A percentile compares a stretch with the other conserved stretches of the same genome.
phyloP scores from a whole-genome alignment of 2,797 vertebrate species.

The Pseudotriccus pelzelni region DNA sequence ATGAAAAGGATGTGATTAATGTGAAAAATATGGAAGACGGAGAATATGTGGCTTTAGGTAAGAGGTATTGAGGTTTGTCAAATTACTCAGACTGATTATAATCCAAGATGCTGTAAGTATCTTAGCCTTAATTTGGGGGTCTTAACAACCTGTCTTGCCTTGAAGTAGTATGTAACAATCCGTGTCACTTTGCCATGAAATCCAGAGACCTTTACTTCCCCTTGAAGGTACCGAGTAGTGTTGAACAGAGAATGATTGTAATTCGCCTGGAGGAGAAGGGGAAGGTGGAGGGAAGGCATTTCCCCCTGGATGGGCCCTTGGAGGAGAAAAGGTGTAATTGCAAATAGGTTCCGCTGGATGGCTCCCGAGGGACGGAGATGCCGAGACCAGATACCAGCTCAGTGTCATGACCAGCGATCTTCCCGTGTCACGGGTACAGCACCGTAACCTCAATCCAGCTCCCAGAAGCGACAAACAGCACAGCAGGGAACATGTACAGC shows the following conservation, averaged over 20 bases:
- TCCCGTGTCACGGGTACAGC: not conserved
- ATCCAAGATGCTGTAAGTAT: not conserved
- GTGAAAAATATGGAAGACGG: constrained; percentile 76
- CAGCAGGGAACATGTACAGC: not conserved
- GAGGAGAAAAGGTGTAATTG: not conserved
- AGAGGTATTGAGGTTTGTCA: not conserved
- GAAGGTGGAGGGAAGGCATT: not conserved
- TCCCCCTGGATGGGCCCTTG: not conserved
- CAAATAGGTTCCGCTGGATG: not conserved
- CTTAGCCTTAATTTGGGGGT: not conserved
- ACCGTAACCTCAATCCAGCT: too few species aligned
- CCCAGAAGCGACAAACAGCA: not conserved
- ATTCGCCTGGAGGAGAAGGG: not conserved
- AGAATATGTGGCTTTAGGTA: constrained; percentile 78
- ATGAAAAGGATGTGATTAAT: constrained; percentile 79
- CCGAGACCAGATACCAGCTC: not conserved
- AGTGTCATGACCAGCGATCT: not conserved
- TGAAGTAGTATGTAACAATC: not conserved
- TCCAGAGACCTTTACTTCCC: not conserved
- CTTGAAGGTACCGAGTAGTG: not conserved
- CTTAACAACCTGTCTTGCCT: not conserved
- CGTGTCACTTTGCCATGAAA: not conserved
- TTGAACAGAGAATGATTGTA: not conserved
- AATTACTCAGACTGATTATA: not conserved
- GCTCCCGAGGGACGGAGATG: not conserved